Evolutionary conservation across 1,140 invertebrate species (phyloP).

Genomic region (Monomorium pharaonis): DNA sequence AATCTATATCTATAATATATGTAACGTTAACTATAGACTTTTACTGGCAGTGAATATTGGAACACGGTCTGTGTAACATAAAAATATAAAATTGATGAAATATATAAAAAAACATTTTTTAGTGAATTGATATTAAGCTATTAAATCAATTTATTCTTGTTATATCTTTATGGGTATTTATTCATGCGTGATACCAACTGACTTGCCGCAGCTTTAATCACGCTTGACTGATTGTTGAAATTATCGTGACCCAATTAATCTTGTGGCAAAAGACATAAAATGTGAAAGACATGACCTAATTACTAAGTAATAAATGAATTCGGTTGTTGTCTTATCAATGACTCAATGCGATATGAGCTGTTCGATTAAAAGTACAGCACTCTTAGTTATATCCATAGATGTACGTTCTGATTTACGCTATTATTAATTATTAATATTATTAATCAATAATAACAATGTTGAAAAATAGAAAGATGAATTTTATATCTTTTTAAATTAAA

Average conservation of each 20-base stretch:
- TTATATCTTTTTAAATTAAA: too few species aligned
- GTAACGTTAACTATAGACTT: too few species aligned
- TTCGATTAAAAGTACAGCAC: background rate
- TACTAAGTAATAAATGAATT: background rate
- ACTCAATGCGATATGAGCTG: background rate
- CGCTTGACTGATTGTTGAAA: background rate
- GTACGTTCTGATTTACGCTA: background rate
- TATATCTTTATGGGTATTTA: background rate
- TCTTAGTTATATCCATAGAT: background rate
- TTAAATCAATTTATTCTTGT: constrained; percentile 9
- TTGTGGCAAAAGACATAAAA: background rate
- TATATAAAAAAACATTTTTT: background rate
- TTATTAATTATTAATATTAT: constrained; percentile 1
- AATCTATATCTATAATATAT: too few species aligned
- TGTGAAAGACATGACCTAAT: constrained; percentile 1
- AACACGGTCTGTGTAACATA: background rate
- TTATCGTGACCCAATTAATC: constrained; percentile 16
- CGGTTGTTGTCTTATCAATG: constrained; percentile 24
- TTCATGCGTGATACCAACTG: background rate
- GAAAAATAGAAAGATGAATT: background rate
- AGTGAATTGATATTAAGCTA: background rate
- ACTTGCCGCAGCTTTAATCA: background rate
- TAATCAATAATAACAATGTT: background rate
- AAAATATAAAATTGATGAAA: background rate
- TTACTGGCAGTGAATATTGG: too few species aligned